Conservation (phyloP, 2,797 vertebrate species). For the Gobio occitaniae region DNA sequence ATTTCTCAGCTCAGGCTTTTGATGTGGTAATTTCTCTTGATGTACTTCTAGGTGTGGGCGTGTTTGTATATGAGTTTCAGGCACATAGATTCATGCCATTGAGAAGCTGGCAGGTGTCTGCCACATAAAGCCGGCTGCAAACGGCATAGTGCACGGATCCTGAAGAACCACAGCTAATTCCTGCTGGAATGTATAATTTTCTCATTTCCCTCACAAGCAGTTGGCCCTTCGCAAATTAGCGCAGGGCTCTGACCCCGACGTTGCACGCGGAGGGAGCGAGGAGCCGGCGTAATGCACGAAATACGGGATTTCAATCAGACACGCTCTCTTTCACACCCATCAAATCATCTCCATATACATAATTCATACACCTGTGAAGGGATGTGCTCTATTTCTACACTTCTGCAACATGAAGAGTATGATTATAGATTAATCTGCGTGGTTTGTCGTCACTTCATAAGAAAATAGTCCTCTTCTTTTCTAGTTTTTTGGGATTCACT, state of each 20-base stretch:
- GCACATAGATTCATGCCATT: constrained; percentile 23
- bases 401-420: constrained; percentile 76
- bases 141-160: constrained; percentile 65
- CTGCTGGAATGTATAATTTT: constrained; percentile 81
- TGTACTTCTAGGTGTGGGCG: constrained; percentile 39
- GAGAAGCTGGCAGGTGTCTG: constrained; percentile 64
- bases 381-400: constrained; percentile 76
- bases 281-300: constrained; percentile 66
- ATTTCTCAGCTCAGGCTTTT: constrained; percentile 25
- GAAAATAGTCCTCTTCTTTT: constrained; percentile 64
- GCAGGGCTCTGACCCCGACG: constrained; percentile 77
- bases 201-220: constrained; percentile 82
- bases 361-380: constrained; percentile 80
- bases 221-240: constrained; percentile 82
- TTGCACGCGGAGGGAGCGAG: constrained; percentile 63
- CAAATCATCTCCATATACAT: constrained; percentile 83
- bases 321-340: constrained; percentile 75
- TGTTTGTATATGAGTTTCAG: constrained; percentile 38
- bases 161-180: constrained; percentile 78
- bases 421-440: constrained; percentile 75
- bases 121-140: constrained; percentile 62
- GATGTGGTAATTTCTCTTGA: constrained; percentile 24
- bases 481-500: constrained; percentile 48
- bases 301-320: constrained; percentile 77
- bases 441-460: constrained; percentile 70